Percentiles rank a stretch among this genome's conserved stretches.
Conservation (phyloP, 2,113 vertebrate species). For the Anser brachyrhynchus region DNA sequence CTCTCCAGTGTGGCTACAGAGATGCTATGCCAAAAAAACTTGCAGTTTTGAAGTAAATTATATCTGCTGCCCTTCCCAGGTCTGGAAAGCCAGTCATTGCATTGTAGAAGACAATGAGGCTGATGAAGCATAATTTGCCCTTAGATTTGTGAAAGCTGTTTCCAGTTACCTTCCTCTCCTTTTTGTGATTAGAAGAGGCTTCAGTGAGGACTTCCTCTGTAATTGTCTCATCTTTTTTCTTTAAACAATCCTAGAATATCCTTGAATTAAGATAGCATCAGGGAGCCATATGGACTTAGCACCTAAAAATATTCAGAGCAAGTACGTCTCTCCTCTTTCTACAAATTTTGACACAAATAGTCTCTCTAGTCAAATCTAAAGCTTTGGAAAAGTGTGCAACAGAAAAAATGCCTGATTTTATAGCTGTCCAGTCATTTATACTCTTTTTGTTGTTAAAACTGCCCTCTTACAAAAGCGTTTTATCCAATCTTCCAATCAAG, state of each 20-base stretch:
- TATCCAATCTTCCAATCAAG: not conserved
- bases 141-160: not conserved
- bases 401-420: not conserved
- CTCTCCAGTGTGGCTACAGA: not conserved
- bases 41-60: not conserved
- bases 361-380: not conserved
- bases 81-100: not conserved
- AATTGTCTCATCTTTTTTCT: not conserved
- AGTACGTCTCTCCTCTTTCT: not conserved
- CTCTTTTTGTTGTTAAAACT: not conserved
- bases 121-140: not conserved
- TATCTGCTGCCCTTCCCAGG: not conserved
- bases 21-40: not conserved
- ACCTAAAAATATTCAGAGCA: not conserved
- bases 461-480: not conserved
- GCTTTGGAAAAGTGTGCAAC: not conserved
- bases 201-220: not conserved
- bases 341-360: not conserved
- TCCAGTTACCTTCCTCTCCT: not conserved
- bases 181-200: not conserved
- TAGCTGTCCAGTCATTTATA: not conserved
- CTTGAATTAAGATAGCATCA: not conserved
- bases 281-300: not conserved
- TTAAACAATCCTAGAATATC: not conserved
- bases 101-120: not conserved